Conservation (phyloP, 2,113 vertebrate species). For the Malurus melanocephalus region DNA sequence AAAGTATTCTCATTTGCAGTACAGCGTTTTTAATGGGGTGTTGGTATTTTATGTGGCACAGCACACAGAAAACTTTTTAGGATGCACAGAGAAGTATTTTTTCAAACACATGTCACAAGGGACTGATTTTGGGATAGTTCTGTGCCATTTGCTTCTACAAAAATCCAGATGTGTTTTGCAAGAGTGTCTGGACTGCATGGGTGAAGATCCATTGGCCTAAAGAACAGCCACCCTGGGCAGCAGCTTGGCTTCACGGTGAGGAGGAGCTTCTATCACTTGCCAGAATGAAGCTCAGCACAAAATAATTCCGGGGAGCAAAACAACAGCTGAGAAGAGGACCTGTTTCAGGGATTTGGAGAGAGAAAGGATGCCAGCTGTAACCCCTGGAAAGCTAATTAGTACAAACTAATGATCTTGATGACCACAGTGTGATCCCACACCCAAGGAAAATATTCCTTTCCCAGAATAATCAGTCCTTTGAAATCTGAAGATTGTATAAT, state of each 20-base stretch:
- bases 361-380: background rate
- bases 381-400: background rate
- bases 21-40: background rate
- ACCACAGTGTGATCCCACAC: background rate
- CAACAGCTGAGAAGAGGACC: background rate
- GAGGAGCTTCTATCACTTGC: background rate
- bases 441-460: background rate
- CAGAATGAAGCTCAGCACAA: background rate
- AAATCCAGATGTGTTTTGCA: background rate
- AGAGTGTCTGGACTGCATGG: background rate
- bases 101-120: background rate
- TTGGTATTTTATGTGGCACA: background rate
- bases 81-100: background rate
- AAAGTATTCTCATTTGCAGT: background rate
- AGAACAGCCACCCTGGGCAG: background rate
- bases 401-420: background rate
- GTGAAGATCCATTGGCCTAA: background rate
- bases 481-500: background rate
- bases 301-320: background rate
- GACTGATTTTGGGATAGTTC: background rate
- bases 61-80: background rate
- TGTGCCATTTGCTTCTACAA: background rate
- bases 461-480: background rate
- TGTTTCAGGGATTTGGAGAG: background rate
- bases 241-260: fast-evolving